phyloP scores from a whole-genome alignment of 1,140 invertebrate species.

The Condylostylus longicornis region DNA sequence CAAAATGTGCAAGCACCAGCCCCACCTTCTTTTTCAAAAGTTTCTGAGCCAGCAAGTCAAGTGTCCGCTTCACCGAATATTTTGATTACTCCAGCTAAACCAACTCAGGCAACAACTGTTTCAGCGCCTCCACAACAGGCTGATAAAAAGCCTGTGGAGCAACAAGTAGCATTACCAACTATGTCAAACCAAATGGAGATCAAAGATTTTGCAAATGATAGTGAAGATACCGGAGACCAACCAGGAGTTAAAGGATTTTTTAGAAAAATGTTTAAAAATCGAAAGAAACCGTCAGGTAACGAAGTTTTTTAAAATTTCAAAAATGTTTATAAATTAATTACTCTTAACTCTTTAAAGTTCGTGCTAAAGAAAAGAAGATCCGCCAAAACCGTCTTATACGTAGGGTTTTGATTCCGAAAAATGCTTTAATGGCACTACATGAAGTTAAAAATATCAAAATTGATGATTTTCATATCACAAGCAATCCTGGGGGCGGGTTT shows the following conservation, averaged over 20 bases:
- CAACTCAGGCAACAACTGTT: too few relatives aligned
- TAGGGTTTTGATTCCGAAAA: constrained; percentile 58
- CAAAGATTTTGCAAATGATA: too few relatives aligned
- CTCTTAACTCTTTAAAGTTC: constrained; percentile 11
- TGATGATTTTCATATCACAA: constrained; percentile 26
- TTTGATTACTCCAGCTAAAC: constrained; percentile 1
- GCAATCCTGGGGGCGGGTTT: constrained; percentile 22
- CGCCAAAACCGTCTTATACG: constrained; percentile 51
- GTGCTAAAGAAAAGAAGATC: constrained; percentile 39
- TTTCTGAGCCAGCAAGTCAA: too few relatives aligned
- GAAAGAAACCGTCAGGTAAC: constrained; percentile 29
- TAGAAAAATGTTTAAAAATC: constrained; percentile 27
- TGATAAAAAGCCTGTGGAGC: neutral
- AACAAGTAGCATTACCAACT: neutral
- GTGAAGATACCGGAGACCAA: neutral
- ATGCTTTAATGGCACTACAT: constrained; percentile 73
- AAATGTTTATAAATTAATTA: neutral
- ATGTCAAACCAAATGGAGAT: neutral
- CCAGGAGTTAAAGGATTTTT: constrained; percentile 22
- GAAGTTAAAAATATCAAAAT: constrained; percentile 47
- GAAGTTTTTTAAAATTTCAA: neutral
- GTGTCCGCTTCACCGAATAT: constrained; percentile 4
- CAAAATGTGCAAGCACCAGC: too few relatives aligned
- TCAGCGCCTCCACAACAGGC: neutral
- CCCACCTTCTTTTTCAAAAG: too few relatives aligned